Conservation (phyloP, 2,797 vertebrate species). For the Siniperca scherzeri region DNA sequence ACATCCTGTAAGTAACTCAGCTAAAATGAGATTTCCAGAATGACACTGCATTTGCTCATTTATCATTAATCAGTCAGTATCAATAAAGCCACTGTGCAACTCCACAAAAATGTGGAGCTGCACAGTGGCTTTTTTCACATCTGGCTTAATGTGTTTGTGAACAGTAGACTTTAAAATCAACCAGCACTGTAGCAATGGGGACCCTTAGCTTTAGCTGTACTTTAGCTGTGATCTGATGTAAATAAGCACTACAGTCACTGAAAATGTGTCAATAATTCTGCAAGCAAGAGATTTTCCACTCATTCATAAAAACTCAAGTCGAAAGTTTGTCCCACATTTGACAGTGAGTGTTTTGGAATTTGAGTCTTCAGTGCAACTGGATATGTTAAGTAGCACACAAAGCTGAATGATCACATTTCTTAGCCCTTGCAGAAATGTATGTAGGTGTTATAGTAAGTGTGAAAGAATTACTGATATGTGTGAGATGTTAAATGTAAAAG, state of each 20-base stretch:
- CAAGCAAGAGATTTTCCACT: not conserved
- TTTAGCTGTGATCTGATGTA: not conserved
- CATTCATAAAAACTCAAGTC: conserved; percentile 15
- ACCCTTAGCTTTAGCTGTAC: not conserved
- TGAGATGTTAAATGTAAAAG: not conserved
- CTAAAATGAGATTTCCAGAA: conserved; percentile 10
- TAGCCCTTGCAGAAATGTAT: conserved; percentile 64
- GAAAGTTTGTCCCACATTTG: not conserved
- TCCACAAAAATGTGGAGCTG: too few relatives aligned
- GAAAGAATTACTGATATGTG: not conserved
- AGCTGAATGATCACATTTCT: conserved; percentile 30
- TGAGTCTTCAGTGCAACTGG: not conserved
- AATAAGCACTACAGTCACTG: conserved; percentile 24
- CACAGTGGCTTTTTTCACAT: too few relatives aligned
- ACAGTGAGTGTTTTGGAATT: conserved; percentile 20
- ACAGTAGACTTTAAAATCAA: not conserved
- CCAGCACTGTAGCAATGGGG: not conserved
- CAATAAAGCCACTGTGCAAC: not conserved
- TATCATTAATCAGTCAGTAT: not conserved
- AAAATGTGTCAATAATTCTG: conserved; percentile 24
- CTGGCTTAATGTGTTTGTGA: conserved; percentile 1
- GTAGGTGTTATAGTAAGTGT: conserved; percentile 11
- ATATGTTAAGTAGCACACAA: conserved; percentile 27
- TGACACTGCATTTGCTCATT: not conserved
- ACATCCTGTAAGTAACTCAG: not conserved